Evolutionary conservation across 2,888 invertebrate genomes (phyloP).

Genomic region (Tinea semifulvella): DNA sequence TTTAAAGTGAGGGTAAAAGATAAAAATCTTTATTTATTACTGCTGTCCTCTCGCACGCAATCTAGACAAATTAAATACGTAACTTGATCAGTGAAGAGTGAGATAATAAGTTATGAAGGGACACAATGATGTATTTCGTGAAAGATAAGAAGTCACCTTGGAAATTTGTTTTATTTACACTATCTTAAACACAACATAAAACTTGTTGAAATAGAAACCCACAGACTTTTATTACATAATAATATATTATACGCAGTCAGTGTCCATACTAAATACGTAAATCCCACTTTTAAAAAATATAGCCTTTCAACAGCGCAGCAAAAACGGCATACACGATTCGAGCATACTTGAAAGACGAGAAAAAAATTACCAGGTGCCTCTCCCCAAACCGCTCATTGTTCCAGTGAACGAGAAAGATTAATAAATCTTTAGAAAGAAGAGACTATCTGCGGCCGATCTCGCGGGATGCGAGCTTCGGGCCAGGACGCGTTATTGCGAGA

Average conservation of each 20-base stretch:
- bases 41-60: conserved; percentile 49
- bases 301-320: not conserved
- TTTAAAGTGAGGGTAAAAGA: conserved; percentile 39
- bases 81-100: conserved; percentile 48
- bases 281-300: not conserved
- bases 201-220: conserved; percentile 17
- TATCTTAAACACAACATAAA: conserved; percentile 16
- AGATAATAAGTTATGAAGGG: conserved; percentile 35
- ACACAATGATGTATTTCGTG: conserved; percentile 21
- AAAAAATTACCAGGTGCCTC: conserved; percentile 59
- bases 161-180: conserved; percentile 9
- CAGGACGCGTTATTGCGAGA: conserved; percentile 63
- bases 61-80: conserved; percentile 61
- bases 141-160: conserved; percentile 8
- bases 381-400: conserved; percentile 60
- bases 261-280: not conserved
- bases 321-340: conserved; percentile 31
- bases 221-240: not conserved
- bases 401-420: conserved; percentile 58
- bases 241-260: not conserved
- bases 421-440: conserved; percentile 60
- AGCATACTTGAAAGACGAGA: conserved; percentile 45
- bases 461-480: conserved; percentile 56
- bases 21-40: conserved; percentile 59
- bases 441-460: conserved; percentile 62